These are phyloP conservation scores for Siniperca obscura DNA, from an alignment of 2,797 vertebrate genomes.

Conservation along the genomic window DNA sequence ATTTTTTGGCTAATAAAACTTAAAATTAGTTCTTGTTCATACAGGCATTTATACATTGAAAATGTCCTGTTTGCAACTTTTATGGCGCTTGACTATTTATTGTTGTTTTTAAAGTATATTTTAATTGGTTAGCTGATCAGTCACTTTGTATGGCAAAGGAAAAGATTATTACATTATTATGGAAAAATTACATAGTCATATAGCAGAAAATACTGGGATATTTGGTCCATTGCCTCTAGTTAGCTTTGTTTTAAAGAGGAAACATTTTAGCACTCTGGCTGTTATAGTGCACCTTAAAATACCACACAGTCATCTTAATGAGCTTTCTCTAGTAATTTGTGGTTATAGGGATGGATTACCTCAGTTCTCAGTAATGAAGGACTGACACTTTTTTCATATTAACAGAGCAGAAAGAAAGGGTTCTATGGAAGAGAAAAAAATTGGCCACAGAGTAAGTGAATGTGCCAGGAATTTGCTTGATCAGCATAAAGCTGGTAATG, in stretches of 20 bases:
- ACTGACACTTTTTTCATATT: conserved; percentile 30
- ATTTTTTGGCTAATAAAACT: background rate
- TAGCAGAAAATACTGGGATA: background rate
- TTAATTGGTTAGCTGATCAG: background rate
- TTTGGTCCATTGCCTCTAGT: background rate
- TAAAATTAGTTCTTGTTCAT: background rate
- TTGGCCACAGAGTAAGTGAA: conserved; percentile 30
- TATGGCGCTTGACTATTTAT: background rate
- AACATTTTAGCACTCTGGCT: conserved; percentile 17
- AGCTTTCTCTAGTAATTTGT: conserved; percentile 47
- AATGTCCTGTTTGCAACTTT: background rate
- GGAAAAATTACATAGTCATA: background rate
- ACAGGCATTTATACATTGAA: background rate
- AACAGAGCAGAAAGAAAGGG: conserved; percentile 28
- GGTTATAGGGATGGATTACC: conserved; percentile 35
- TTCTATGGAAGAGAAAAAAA: conserved; percentile 32
- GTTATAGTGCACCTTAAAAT: conserved; percentile 41
- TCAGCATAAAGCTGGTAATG: conserved; percentile 50
- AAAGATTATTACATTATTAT: background rate
- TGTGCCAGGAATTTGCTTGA: conserved; percentile 50
- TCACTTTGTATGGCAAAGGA: background rate
- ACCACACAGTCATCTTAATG: conserved; percentile 45
- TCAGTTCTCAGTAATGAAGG: conserved; percentile 37
- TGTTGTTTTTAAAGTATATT: background rate
- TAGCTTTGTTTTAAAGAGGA: conserved; percentile 10